Base-by-base conservation (phyloP, 64 coral and sea anemone genomes). In the Porites australiensis region DNA sequence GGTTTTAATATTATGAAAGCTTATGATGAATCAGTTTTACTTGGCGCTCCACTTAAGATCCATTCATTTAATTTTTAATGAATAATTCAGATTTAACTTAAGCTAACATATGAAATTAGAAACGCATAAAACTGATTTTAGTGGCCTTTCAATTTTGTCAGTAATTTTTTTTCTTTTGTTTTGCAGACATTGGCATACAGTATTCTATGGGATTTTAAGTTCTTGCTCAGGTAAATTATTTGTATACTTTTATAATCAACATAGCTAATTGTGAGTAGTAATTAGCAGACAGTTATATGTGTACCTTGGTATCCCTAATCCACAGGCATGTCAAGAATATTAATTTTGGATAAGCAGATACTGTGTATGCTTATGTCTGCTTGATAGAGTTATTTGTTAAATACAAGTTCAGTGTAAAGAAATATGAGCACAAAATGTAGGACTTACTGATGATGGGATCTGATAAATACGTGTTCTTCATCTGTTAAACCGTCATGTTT, bases 121-220 rank as follows among this genome's bases (percentile, higher is more conserved):
- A 3, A 13, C 22, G 47, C 12, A 21, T 49, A 8, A 6, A 50
- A 22, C 19, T 46, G 8, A 21, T 58, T 87, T 62, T 13, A 52
- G 10, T 67, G 27, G 1, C 66, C 46, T 49, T 53, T 79, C 47
- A 90, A 43, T 82, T 50, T 43, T 50, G 46, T 16, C 74, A 72
- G 43, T 11, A 22, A 82, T 10, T 70, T 71, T 70, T 72, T 84
- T 23, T 45, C 55, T 91, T 70, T 72, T 84, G 18, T 45, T 52
- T 91, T 96, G 11, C 79, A 99, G 98, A 99, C 98, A 49, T 54
- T 99, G 70, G 98, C 90, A 6, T 99, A 99, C 76, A 99, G 98
- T 86, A 99, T 99, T 77, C 61, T 99, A 37, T 99, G 98, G 98
- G 98, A 99, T 78, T n/a, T 99, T 57, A 99, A 99, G 57, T 99